Percentiles rank a stretch among this genome's conserved stretches.
These are phyloP conservation scores for Papilio helenus DNA, from an alignment of 1,140 invertebrate species.

Conservation along the genomic window DNA sequence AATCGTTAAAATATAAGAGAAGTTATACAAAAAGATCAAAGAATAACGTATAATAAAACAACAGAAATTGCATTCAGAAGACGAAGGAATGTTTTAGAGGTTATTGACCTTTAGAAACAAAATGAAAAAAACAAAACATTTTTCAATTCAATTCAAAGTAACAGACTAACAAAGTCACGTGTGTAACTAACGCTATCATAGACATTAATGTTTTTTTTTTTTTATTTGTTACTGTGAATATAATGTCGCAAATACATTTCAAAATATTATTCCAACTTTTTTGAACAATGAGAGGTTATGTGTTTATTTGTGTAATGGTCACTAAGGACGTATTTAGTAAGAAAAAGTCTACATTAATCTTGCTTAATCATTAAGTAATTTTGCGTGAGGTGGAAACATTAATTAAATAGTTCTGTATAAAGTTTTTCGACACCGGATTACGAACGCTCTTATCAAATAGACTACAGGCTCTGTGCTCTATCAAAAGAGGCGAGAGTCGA, in stretches of 20 bases:
- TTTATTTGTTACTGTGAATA: no score
- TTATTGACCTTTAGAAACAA: neutral
- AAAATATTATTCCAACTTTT: no score
- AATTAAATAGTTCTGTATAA: neutral
- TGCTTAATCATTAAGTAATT: neutral
- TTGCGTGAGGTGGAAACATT: neutral
- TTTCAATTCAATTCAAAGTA: neutral
- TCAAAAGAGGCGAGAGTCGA: conserved; percentile 3
- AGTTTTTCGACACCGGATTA: neutral
- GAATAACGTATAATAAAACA: neutral
- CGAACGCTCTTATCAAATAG: conserved; percentile 3
- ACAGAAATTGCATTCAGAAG: neutral
- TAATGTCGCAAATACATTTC: no score
- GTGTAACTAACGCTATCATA: no score
- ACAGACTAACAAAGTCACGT: no score
- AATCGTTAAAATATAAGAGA: conserved; percentile 5
- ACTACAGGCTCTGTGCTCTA: conserved; percentile 10
- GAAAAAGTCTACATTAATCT: no score
- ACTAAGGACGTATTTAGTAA: neutral
- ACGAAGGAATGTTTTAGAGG: neutral
- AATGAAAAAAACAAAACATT: conserved; percentile 1
- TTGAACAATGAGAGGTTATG: no score
- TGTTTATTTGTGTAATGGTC: neutral
- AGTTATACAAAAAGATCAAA: neutral
- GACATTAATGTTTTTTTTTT: no score